Percentiles rank a stretch among this genome's conserved stretches.
Evolutionary conservation across 2,888 invertebrate genomes (phyloP).

Genomic region (Artemia sinica): DNA sequence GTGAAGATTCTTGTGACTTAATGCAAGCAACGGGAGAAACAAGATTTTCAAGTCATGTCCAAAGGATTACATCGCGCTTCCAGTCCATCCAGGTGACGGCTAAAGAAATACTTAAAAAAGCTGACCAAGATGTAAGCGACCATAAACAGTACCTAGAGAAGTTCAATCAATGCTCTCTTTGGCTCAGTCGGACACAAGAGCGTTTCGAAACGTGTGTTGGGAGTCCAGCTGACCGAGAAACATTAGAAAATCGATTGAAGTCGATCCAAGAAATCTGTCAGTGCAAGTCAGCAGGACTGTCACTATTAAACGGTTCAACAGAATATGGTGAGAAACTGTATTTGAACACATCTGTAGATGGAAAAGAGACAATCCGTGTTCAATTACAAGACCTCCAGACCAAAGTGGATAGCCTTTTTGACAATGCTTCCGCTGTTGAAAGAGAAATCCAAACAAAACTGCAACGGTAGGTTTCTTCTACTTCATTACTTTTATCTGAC

Average conservation of each 20-base stretch:
- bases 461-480: conserved; percentile 25
- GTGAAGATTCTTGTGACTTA: conserved; percentile 65
- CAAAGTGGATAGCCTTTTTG: conserved; percentile 60
- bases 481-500: no score
- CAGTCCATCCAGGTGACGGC: conserved; percentile 73
- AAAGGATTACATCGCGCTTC: conserved; percentile 73
- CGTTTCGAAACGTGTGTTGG: conserved; percentile 50
- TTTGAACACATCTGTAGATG: conserved; percentile 65
- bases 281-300: conserved; percentile 53
- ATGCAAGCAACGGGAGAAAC: conserved; percentile 56
- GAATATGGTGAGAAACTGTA: conserved; percentile 76
- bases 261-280: conserved; percentile 52
- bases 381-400: conserved; percentile 69
- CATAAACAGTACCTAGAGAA: conserved; percentile 62
- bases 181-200: conserved; percentile 55
- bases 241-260: conserved; percentile 45
- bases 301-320: conserved; percentile 60
- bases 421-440: conserved; percentile 55
- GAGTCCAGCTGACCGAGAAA: conserved; percentile 19
- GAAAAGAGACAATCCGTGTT: conserved; percentile 61
- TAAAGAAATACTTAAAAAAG: conserved; percentile 76
- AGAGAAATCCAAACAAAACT: conserved; percentile 65
- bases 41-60: conserved; percentile 66
- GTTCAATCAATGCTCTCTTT: conserved; percentile 62
- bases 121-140: conserved; percentile 67